phyloP scores from a whole-genome alignment of 2,888 invertebrate genomes.

The Phymatocera aterrima region DNA sequence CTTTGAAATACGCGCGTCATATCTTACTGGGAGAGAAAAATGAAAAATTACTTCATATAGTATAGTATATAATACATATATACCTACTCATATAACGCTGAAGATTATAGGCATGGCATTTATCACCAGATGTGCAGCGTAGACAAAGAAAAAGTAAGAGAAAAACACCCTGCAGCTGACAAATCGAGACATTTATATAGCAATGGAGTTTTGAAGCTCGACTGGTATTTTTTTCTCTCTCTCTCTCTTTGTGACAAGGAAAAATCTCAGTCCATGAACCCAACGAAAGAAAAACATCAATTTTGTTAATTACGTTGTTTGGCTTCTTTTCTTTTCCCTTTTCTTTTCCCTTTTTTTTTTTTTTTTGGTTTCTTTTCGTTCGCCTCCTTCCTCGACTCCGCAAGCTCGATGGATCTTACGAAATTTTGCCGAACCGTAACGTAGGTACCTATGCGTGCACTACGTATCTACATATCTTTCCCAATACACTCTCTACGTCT shows the following conservation, averaged over 20 bases:
- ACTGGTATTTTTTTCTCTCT: neutral
- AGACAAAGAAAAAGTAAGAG: neutral
- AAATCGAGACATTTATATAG: constrained; percentile 8
- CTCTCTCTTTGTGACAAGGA: neutral
- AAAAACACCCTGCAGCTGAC: neutral
- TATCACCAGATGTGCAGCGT: neutral
- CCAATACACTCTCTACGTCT: constrained; percentile 4
- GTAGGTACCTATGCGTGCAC: no score
- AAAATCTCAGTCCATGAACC: neutral
- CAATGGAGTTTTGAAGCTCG: neutral
- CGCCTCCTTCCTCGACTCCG: neutral
- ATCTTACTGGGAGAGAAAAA: neutral
- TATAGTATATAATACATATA: no score
- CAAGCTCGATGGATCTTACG: neutral
- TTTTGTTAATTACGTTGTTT: constrained; percentile 20
- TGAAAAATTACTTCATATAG: constrained; percentile 5
- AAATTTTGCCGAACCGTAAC: neutral
- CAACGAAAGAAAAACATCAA: neutral
- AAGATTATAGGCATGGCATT: neutral
- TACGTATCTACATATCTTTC: neutral
- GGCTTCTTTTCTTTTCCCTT: neutral
- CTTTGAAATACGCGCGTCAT: neutral
- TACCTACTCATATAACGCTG: neutral
- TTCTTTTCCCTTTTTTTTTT: no score
- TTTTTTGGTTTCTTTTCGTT: neutral